phyloP scores from a whole-genome alignment of 2,113 vertebrate species.

The Epinephelus fuscoguttatus region DNA sequence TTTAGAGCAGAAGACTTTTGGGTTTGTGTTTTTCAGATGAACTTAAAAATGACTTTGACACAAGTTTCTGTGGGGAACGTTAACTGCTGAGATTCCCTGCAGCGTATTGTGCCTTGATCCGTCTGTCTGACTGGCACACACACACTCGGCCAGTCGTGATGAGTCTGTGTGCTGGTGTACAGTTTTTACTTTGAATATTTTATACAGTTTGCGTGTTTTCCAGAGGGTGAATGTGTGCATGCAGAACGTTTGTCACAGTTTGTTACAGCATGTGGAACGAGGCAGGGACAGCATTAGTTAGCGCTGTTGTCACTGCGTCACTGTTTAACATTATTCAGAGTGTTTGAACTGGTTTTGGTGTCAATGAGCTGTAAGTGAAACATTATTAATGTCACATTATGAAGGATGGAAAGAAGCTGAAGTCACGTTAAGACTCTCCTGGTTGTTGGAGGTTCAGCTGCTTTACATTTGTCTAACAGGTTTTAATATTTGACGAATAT shows the following conservation, averaged over 20 bases:
- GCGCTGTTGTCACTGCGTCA: background rate
- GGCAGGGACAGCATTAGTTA: conserved; percentile 33
- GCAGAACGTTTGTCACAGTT: conserved; percentile 42
- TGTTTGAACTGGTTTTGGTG: conserved; percentile 30
- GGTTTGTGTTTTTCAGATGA: background rate
- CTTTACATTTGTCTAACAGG: conserved; percentile 35
- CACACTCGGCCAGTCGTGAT: background rate
- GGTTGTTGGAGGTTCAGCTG: conserved; percentile 18
- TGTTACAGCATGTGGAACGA: conserved; percentile 35
- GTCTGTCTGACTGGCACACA: conserved; percentile 15
- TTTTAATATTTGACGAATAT: conserved; percentile 46
- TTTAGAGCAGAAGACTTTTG: background rate
- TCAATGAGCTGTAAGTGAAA: conserved; percentile 10
- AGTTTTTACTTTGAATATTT: conserved; percentile 74
- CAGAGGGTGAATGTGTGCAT: conserved; percentile 58
- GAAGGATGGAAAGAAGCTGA: background rate
- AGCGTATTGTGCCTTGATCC: conserved; percentile 18
- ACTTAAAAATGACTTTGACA: background rate
- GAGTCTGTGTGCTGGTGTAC: conserved; percentile 48
- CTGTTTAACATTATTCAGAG: background rate
- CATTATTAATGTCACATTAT: background rate
- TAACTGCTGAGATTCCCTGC: background rate
- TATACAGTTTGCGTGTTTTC: conserved; percentile 62
- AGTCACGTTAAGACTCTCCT: background rate
- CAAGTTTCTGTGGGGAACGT: background rate